phyloP scores from a whole-genome alignment of 2,888 invertebrate species.

The Glaucopsyche alexis region DNA sequence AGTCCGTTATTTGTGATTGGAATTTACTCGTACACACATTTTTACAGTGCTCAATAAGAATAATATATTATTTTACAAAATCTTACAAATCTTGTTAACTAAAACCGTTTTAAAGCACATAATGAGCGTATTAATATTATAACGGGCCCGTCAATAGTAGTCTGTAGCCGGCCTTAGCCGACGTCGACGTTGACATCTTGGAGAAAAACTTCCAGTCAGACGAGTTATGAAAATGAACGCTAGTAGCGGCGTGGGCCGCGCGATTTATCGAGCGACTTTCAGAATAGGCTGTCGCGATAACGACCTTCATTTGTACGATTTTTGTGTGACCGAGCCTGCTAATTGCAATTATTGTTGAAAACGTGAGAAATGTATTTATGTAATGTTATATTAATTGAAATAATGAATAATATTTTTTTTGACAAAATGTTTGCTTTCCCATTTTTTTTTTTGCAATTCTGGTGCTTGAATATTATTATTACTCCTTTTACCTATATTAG shows the following conservation, averaged over 20 bases:
- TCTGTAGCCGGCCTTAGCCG: constrained; percentile 23
- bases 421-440: too few species aligned
- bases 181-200: constrained; percentile 37
- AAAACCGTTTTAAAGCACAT: constrained; percentile 12
- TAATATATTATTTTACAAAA: background rate
- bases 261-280: constrained; percentile 38
- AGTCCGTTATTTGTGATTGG: background rate
- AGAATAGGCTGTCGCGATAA: constrained; percentile 35
- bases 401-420: background rate
- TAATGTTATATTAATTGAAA: background rate
- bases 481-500: too few species aligned
- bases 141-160: constrained; percentile 26
- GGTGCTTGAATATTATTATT: too few species aligned
- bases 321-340: constrained; percentile 1
- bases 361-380: background rate
- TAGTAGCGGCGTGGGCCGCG: constrained; percentile 41
- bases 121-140: constrained; percentile 22
- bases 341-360: constrained; percentile 18
- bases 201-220: constrained; percentile 41
- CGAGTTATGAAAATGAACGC: constrained; percentile 47
- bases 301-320: constrained; percentile 32
- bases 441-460: too few species aligned
- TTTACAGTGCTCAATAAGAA: background rate
- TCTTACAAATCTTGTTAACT: background rate
- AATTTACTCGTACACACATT: background rate